phyloP scores from a whole-genome alignment of 2,797 vertebrate species.

The Antennarius maculatus region DNA sequence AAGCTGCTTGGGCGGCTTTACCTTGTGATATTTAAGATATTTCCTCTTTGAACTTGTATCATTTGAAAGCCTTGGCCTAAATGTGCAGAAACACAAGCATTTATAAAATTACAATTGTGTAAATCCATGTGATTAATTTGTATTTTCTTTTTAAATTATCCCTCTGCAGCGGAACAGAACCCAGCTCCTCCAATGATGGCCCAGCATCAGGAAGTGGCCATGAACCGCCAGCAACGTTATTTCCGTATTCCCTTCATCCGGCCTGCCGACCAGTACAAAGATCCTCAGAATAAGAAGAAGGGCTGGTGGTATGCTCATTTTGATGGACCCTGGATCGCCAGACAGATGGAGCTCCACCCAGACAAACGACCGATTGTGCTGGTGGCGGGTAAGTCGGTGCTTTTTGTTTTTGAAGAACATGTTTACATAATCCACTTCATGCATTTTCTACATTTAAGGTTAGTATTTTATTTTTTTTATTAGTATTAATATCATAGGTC shows the following conservation, averaged over 20 bases:
- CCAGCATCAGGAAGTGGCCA: slow-evolving; percentile 88
- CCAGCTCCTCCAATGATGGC: slow-evolving; percentile 81
- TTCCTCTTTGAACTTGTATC: slow-evolving; percentile 29
- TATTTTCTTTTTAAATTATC: not conserved
- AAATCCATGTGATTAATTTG: not conserved
- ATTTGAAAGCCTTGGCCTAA: slow-evolving; percentile 43
- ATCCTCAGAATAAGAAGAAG: slow-evolving; percentile 98
- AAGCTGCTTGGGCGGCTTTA: slow-evolving; percentile 30
- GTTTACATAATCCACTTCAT: not conserved
- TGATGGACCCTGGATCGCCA: slow-evolving; percentile 96
- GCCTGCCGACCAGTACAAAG: slow-evolving; percentile 96
- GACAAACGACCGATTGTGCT: slow-evolving; percentile 96
- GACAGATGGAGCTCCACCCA: slow-evolving; percentile 99
- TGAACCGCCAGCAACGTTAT: slow-evolving; percentile 96
- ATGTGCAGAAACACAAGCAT: slow-evolving; percentile 10
- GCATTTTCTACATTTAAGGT: not conserved
- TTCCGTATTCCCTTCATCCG: slow-evolving; percentile 99
- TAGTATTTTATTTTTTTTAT: no score
- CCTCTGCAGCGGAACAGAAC: slow-evolving; percentile 90
- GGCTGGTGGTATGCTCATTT: slow-evolving; percentile 99
- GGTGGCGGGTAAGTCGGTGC: slow-evolving; percentile 86
- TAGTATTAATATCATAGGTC: no score
- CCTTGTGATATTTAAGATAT: slow-evolving; percentile 34
- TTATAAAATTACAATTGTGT: slow-evolving; percentile 5
- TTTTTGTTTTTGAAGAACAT: not conserved